These are phyloP conservation scores for Synaphobranchus kaupii DNA, from an alignment of 2,797 vertebrate species.

Conservation along the genomic window DNA sequence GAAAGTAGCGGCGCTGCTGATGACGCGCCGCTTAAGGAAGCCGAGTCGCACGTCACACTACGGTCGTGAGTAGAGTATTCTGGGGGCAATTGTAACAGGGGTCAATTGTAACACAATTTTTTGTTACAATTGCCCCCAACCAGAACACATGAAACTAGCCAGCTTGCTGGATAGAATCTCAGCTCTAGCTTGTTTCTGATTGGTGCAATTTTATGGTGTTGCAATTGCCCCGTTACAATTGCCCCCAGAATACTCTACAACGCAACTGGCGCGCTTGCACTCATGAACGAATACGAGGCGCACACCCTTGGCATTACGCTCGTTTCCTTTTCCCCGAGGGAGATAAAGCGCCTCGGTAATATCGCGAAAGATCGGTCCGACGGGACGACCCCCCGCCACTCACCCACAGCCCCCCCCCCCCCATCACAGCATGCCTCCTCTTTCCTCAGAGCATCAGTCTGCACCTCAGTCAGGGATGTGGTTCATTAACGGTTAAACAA, in stretches of 20 bases:
- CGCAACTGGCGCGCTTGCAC: too few species aligned
- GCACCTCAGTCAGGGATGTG: neutral
- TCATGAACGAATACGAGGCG: neutral
- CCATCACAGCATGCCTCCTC: neutral
- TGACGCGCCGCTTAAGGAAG: neutral
- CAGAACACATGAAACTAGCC: too few species aligned
- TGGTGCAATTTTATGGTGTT: too few species aligned
- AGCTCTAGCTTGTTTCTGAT: too few species aligned
- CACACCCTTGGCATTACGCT: too few species aligned
- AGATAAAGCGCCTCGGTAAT: slow-evolving; percentile 16
- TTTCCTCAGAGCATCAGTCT: neutral
- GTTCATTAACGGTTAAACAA: neutral
- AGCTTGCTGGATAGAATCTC: too few species aligned
- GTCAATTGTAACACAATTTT: too few species aligned
- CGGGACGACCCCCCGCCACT: too few species aligned
- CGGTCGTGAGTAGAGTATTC: neutral
- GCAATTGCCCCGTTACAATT: too few species aligned
- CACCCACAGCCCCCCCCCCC: neutral
- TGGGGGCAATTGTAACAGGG: too few species aligned
- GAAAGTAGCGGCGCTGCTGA: neutral
- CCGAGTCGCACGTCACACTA: neutral
- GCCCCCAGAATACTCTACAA: too few species aligned
- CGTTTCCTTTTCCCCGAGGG: slow-evolving; percentile 3
- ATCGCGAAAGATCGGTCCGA: neutral
- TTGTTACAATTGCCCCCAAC: too few species aligned